Conservation (phyloP, 2,113 vertebrate genomes). For the Actenoides hombroni region DNA sequence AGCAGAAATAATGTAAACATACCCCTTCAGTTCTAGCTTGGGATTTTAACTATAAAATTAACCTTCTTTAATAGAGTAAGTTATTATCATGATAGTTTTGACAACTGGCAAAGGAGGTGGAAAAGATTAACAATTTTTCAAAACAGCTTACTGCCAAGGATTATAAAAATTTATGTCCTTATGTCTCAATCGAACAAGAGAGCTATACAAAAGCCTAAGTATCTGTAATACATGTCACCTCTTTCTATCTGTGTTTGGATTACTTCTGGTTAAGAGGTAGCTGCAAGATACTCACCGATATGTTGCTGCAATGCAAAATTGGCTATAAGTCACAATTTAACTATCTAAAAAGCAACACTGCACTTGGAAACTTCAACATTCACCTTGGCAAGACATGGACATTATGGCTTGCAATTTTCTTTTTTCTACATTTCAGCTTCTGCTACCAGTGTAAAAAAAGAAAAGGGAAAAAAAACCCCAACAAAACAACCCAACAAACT, state of each 20-base stretch:
- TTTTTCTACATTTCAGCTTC: neutral
- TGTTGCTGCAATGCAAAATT: neutral
- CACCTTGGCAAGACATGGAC: neutral
- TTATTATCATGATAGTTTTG: slow-evolving; percentile 26
- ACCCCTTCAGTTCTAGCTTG: neutral
- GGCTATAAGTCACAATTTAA: neutral
- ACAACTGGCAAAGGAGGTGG: slow-evolving; percentile 41
- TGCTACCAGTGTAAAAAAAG: neutral
- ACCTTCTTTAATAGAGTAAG: slow-evolving; percentile 8
- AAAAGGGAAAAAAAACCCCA: too few relatives aligned
- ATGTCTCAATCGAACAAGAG: slow-evolving; percentile 20
- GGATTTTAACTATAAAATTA: slow-evolving; percentile 43
- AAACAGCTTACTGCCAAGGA: slow-evolving; percentile 42
- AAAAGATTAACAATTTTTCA: slow-evolving; percentile 54
- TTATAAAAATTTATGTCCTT: slow-evolving; percentile 56
- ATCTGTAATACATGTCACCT: neutral
- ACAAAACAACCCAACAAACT: too few relatives aligned
- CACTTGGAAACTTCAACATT: neutral
- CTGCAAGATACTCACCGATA: neutral
- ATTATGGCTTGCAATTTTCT: neutral
- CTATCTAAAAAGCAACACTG: neutral
- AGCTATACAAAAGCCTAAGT: neutral
- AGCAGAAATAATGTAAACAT: neutral
- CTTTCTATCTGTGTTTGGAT: neutral
- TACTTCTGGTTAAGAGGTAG: neutral